Evolutionary conservation across 92 coral and sea anemone genomes (phyloP).

Genomic region (Heliopora coerulea): DNA sequence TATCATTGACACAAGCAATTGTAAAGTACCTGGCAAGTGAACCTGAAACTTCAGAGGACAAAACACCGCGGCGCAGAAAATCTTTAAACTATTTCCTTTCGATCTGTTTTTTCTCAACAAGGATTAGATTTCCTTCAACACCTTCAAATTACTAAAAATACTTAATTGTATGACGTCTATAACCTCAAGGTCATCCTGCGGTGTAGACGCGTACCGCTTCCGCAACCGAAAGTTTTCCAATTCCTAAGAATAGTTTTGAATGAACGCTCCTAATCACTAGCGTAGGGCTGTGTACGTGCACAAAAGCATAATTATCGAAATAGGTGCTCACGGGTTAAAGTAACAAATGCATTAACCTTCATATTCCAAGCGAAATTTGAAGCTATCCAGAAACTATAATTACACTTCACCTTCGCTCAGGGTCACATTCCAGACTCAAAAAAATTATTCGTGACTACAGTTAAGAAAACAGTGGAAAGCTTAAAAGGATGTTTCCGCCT

Average conservation of each 20-base stretch:
- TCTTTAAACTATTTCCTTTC: background rate
- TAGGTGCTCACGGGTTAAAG: too few relatives aligned
- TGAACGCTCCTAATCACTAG: too few relatives aligned
- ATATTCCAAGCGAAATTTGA: slow-evolving; percentile 17
- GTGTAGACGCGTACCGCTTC: background rate
- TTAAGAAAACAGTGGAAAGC: too few relatives aligned
- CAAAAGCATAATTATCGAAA: too few relatives aligned
- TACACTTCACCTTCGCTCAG: slow-evolving; percentile 17
- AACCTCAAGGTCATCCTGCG: background rate
- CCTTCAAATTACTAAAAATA: slow-evolving; percentile 5
- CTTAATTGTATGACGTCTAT: background rate
- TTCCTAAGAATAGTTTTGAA: too few relatives aligned
- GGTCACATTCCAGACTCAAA: slow-evolving; percentile 14
- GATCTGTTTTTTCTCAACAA: background rate
- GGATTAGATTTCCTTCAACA: background rate
- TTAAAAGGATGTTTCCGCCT: too few relatives aligned
- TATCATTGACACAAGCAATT: too few relatives aligned
- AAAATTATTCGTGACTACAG: too few relatives aligned
- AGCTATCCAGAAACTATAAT: background rate
- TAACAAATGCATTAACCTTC: background rate
- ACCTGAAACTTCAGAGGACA: background rate
- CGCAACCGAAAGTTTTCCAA: background rate
- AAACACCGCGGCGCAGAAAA: background rate
- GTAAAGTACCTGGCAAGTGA: background rate
- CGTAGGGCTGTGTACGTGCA: too few relatives aligned